Conservation (phyloP, 1,140 invertebrate species). For the Druon quercuslanigerum region DNA sequence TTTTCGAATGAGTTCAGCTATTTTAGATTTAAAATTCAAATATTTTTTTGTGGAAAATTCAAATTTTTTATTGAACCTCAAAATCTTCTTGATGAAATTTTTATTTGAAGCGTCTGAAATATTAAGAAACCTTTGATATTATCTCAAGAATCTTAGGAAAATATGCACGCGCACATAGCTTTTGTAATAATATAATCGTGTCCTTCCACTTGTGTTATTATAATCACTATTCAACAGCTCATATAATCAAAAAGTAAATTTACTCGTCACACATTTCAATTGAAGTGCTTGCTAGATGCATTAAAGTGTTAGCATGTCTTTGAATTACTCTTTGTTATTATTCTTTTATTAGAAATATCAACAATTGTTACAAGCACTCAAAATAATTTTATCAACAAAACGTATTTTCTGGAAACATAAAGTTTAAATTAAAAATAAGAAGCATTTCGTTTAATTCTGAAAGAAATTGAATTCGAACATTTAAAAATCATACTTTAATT, state of each 20-base stretch:
- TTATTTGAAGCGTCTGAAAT: no score
- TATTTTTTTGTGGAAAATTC: no score
- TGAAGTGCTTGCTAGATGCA: neutral
- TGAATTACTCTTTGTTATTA: neutral
- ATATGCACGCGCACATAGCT: neutral
- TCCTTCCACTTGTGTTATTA: neutral
- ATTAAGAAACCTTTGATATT: no score
- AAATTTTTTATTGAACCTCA: no score
- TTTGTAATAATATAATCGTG: neutral
- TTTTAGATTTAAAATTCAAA: no score
- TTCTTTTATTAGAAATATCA: neutral
- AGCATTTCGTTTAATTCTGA: neutral
- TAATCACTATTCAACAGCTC: no score
- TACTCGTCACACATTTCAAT: neutral
- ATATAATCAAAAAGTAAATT: neutral
- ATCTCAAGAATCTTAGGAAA: no score
- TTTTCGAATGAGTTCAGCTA: no score
- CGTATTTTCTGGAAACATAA: no score
- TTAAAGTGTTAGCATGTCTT: neutral
- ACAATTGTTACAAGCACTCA: neutral
- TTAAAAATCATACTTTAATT: neutral
- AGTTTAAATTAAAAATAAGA: neutral
- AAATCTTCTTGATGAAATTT: no score
- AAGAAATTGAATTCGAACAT: conserved; percentile 14
- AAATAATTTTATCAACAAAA: no score